phyloP scores from a whole-genome alignment of 2,797 vertebrate genomes.

The Acrocephalus scirpaceus region DNA sequence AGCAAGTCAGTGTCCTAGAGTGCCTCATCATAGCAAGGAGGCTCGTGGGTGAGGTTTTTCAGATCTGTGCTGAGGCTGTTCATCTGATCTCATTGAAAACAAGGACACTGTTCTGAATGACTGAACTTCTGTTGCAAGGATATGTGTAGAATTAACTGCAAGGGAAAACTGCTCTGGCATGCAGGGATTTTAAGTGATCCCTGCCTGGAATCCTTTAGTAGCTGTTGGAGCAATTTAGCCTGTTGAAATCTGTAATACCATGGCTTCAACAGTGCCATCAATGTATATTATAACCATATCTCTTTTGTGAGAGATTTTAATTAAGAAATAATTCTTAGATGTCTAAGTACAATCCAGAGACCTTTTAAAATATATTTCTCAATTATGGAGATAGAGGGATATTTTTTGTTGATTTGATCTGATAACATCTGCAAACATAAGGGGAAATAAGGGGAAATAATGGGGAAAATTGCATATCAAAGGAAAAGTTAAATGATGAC shows the following conservation, averaged over 20 bases:
- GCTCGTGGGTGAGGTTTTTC: neutral
- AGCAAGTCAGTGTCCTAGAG: rapidly evolving
- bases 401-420: neutral
- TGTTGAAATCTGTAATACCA: neutral
- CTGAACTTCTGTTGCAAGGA: neutral
- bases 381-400: neutral
- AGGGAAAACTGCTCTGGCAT: neutral
- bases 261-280: neutral
- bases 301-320: neutral
- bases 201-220: neutral
- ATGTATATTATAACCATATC: neutral
- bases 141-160: neutral
- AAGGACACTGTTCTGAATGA: neutral
- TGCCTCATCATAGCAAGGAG: rapidly evolving
- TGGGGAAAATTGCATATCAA: neutral
- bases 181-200: neutral
- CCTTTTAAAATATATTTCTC: neutral
- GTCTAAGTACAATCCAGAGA: neutral
- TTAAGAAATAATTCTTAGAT: neutral
- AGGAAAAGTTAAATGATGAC: neutral
- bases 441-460: neutral
- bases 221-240: neutral
- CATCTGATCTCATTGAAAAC: neutral
- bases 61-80: neutral
- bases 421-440: neutral